Conservation (phyloP, 2,797 vertebrate species). For the Pelobates cultripes region DNA sequence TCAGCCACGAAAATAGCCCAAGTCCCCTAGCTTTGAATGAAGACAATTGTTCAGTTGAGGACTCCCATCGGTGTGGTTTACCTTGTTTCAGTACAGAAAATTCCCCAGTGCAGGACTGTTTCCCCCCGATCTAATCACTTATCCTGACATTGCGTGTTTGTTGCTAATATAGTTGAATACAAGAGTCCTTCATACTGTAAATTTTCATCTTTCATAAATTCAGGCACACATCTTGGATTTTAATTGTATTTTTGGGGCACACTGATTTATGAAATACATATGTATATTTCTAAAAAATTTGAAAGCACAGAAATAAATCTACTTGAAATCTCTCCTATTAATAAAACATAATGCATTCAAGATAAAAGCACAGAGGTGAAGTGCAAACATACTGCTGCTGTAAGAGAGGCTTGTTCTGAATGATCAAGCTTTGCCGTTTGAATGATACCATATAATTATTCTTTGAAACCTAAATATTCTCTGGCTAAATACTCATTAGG, state of each 20-base stretch:
- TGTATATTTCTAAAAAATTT: slow-evolving; percentile 8
- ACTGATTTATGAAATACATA: neutral
- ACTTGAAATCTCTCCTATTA: slow-evolving; percentile 35
- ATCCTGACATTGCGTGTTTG: no score
- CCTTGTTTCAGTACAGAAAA: no score
- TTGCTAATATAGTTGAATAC: slow-evolving; percentile 2
- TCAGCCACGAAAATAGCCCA: no score
- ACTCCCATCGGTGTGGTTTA: no score
- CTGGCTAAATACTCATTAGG: slow-evolving; percentile 47
- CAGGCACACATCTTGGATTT: neutral
- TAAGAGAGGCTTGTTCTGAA: slow-evolving; percentile 19
- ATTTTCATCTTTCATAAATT: neutral
- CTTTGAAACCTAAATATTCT: slow-evolving; percentile 29
- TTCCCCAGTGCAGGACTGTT: no score
- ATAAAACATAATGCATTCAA: slow-evolving; percentile 33
- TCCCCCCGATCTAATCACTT: no score
- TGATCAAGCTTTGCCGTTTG: slow-evolving; percentile 33
- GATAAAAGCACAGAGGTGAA: slow-evolving; percentile 47
- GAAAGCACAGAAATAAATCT: slow-evolving; percentile 10
- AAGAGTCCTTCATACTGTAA: neutral
- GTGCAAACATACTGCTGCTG: slow-evolving; percentile 4
- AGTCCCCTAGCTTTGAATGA: no score
- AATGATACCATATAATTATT: slow-evolving; percentile 45
- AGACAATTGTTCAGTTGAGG: no score
- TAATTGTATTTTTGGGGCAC: neutral